Conservation (phyloP, 2,888 invertebrate genomes). For the Hesperia comma region DNA sequence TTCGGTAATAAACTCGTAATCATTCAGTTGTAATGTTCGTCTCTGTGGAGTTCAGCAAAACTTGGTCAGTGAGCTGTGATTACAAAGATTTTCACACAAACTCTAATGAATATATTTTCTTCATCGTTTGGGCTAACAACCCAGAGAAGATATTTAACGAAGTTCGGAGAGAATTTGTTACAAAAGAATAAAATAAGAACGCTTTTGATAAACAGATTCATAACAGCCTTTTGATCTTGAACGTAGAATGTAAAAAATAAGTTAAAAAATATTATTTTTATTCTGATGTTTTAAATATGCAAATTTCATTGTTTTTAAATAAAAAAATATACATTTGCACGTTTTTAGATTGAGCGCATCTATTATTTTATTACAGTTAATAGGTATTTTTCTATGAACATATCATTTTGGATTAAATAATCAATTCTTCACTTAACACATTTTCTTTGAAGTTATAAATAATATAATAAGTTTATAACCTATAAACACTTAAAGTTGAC, state of each 20-base stretch:
- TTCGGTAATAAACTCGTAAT: not conserved
- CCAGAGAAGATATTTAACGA: not conserved
- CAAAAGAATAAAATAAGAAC: not conserved
- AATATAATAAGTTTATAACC: not conserved
- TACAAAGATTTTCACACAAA: slow-evolving; percentile 23
- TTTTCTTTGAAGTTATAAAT: slow-evolving; percentile 8
- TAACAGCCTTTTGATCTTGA: slow-evolving; percentile 5
- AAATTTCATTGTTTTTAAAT: no score
- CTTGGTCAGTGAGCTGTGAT: slow-evolving; percentile 45
- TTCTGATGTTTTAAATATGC: not conserved
- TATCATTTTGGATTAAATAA: no score
- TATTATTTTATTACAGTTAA: not conserved
- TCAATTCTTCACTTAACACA: not conserved
- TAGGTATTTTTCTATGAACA: not conserved
- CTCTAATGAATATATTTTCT: slow-evolving; percentile 8
- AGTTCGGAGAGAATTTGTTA: not conserved
- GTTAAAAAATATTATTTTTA: not conserved
- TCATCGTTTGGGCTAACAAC: not conserved
- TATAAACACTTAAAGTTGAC: slow-evolving; percentile 1
- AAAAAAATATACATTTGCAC: no score
- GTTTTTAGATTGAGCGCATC: not conserved
- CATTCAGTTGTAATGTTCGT: slow-evolving; percentile 51
- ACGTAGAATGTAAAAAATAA: not conserved
- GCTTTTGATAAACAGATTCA: slow-evolving; percentile 1
- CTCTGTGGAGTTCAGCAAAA: slow-evolving; percentile 44